A percentile compares a stretch with the other conserved stretches of the same genome.
phyloP scores from a whole-genome alignment of 2,113 vertebrate species.

The Menura novaehollandiae region DNA sequence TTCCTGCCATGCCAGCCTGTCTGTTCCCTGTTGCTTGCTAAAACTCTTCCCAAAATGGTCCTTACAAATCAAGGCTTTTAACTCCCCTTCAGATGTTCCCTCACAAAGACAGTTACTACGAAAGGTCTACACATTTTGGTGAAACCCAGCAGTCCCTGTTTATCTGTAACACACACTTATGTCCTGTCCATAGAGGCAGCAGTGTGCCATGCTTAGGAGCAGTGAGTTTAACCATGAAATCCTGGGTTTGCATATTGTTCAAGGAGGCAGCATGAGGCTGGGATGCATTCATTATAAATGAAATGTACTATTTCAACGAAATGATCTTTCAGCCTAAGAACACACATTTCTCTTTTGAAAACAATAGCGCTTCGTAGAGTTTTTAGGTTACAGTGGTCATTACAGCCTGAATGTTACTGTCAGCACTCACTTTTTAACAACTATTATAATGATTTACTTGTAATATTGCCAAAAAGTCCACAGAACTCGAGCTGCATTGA shows the following conservation, averaged over 20 bases:
- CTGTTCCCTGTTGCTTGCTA: fast-evolving
- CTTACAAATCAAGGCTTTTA: not conserved
- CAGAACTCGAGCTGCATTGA: not conserved
- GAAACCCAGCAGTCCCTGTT: not conserved
- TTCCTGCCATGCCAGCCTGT: not conserved
- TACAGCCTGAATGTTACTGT: not conserved
- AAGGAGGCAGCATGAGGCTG: not conserved
- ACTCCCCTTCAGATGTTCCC: not conserved
- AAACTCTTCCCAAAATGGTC: not conserved
- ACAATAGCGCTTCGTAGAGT: not conserved
- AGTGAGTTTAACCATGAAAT: not conserved
- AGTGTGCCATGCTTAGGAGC: not conserved
- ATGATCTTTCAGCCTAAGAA: not conserved
- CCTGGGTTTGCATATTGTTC: not conserved
- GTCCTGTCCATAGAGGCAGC: not conserved
- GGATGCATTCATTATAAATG: not conserved
- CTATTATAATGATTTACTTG: not conserved
- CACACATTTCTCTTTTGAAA: not conserved
- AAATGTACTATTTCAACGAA: not conserved
- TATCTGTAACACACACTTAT: not conserved
- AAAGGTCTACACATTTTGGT: not conserved
- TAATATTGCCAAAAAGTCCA: not conserved
- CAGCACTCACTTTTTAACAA: not conserved
- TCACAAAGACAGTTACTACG: not conserved
- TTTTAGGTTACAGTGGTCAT: not conserved